These are phyloP conservation scores for Sebastiscus tertius DNA, from an alignment of 2,797 vertebrate species.

Conservation along the genomic window DNA sequence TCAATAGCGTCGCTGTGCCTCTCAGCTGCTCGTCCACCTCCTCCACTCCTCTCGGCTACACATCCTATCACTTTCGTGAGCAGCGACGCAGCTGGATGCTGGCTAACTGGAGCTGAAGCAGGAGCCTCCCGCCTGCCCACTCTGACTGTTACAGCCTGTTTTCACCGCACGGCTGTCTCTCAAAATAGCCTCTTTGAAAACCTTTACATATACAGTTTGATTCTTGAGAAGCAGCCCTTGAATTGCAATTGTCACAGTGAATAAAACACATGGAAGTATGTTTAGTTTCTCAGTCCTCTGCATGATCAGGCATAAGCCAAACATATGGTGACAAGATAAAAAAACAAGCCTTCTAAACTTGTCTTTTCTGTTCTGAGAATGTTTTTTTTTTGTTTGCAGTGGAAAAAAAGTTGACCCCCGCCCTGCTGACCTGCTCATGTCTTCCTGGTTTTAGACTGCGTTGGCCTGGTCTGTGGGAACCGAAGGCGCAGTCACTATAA, in stretches of 20 bases:
- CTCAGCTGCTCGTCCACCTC: slow-evolving; percentile 36
- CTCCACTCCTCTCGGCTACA: slow-evolving; percentile 10
- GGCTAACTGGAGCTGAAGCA: slow-evolving; percentile 45
- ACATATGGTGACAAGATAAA: neutral
- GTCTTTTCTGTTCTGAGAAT: slow-evolving; percentile 1
- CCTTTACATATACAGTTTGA: slow-evolving; percentile 23
- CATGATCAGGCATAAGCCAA: neutral
- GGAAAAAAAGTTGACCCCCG: slow-evolving; percentile 20
- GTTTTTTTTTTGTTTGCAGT: slow-evolving; percentile 5
- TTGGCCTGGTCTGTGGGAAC: slow-evolving; percentile 67
- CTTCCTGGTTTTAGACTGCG: slow-evolving; percentile 40
- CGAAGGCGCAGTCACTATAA: slow-evolving; percentile 64
- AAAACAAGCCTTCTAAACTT: neutral
- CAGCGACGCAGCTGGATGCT: slow-evolving; percentile 57
- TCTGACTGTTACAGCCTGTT: slow-evolving; percentile 35
- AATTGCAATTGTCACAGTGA: neutral
- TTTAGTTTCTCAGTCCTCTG: neutral
- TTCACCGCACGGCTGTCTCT: slow-evolving; percentile 36
- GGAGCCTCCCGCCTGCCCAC: slow-evolving; percentile 24
- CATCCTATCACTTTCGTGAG: slow-evolving; percentile 37
- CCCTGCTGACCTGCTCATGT: slow-evolving; percentile 29
- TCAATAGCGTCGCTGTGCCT: slow-evolving; percentile 55
- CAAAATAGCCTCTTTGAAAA: slow-evolving; percentile 47
- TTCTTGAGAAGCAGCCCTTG: neutral
- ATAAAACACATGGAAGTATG: neutral